Evolutionary conservation across 2,888 invertebrate genomes (phyloP).

Genomic region (Ornithoptera priamus): DNA sequence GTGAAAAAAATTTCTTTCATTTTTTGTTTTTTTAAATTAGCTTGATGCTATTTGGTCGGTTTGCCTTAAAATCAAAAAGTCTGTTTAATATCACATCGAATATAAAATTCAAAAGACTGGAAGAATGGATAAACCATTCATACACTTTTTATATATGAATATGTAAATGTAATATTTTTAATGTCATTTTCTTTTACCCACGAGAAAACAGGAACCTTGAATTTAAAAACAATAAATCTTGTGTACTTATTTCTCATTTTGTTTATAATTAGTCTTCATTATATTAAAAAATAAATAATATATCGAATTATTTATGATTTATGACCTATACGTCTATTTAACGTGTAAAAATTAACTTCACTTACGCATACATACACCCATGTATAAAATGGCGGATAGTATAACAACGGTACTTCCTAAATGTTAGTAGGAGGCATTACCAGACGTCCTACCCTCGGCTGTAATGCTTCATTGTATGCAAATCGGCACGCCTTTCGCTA

Average conservation of each 20-base stretch:
- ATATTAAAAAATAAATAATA: neutral
- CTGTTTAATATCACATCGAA: too few species aligned
- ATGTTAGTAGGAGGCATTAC: conserved; percentile 60
- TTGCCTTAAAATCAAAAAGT: neutral
- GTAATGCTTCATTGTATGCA: conserved; percentile 67
- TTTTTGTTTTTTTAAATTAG: conserved; percentile 17
- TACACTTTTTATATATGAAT: too few species aligned
- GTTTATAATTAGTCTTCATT: neutral
- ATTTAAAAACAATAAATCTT: neutral
- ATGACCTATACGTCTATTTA: too few species aligned
- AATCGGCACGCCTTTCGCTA: conserved; percentile 65
- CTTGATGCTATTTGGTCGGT: conserved; percentile 7
- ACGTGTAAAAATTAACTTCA: too few species aligned
- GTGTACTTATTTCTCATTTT: neutral
- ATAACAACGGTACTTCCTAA: conserved; percentile 69
- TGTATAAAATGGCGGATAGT: conserved; percentile 51
- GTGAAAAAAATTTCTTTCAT: conserved; percentile 7
- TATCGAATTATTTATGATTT: neutral
- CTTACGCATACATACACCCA: conserved; percentile 35
- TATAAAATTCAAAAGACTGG: too few species aligned
- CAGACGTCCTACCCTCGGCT: conserved; percentile 61
- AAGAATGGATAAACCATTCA: too few species aligned
- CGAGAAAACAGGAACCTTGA: neutral
- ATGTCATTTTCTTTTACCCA: too few species aligned
- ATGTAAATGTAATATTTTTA: too few species aligned